phyloP scores from a whole-genome alignment of 2,113 vertebrate genomes.

The Grammomys dolichurus region DNA sequence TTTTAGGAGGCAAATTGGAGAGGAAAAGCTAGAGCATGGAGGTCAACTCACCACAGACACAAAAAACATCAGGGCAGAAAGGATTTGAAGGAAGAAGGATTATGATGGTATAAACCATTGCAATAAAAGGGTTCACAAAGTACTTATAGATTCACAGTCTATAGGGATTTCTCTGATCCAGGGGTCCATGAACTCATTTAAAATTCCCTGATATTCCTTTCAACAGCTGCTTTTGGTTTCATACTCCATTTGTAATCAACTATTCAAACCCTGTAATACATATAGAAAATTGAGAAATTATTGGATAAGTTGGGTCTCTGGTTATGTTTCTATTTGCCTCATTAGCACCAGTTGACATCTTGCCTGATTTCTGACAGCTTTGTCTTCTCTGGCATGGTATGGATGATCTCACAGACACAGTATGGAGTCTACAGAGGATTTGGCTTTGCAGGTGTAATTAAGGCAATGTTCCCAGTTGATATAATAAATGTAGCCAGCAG shows the following conservation, averaged over 20 bases:
- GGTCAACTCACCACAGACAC: background rate
- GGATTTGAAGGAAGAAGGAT: background rate
- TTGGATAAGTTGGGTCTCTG: background rate
- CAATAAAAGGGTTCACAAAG: background rate
- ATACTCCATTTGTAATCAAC: constrained; percentile 12
- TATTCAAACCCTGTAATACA: background rate
- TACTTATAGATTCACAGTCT: background rate
- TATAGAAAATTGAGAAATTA: background rate
- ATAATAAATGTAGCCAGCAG: constrained; percentile 78
- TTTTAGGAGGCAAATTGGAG: background rate
- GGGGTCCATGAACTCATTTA: background rate
- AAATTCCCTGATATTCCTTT: constrained; percentile 3
- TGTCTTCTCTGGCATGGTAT: constrained; percentile 53
- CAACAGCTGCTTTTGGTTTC: background rate
- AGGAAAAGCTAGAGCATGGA: background rate
- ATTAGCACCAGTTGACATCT: background rate
- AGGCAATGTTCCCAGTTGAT: constrained; percentile 68
- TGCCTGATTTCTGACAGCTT: constrained; percentile 31
- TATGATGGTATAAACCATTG: background rate
- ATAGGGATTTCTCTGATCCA: background rate
- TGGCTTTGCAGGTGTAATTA: constrained; percentile 68
- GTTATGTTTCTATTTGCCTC: background rate
- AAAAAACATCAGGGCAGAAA: background rate
- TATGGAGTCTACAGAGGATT: constrained; percentile 58
- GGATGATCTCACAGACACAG: constrained; percentile 52